Base-by-base conservation (phyloP, 1,140 invertebrate genomes). In the Danaus plexippus region DNA sequence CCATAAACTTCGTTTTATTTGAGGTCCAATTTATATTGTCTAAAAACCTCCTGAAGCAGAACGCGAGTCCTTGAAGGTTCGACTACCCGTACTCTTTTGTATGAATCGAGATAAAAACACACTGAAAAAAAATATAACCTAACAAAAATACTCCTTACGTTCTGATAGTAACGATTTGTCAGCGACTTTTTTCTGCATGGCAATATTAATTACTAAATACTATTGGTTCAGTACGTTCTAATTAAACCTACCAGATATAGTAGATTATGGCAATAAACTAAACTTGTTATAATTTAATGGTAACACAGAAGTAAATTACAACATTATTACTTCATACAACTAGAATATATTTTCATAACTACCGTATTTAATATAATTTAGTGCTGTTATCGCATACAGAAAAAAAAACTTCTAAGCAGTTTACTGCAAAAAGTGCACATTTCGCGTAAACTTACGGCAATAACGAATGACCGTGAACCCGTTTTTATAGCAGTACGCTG, bases 401-500 rank as follows among this genome's bases (percentile, higher is more conserved):
- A 32, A 32, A 32, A 59, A 54, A 49, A 70, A 67, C 69, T 77
- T 80, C 74, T 72, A 60, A 69, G 72, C 74, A 80, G 70, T 66
- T 68, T 59, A 63, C 52, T 80, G 80, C 77, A 81, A 84, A 80
- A 80, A 81, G 60, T 84, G 80, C 79, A 82, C 74, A 75, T 67
- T 74, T 79, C 71, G 69, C 60, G 67, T 73, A 66, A 77, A 65
- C 49, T 47, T 56, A 50, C 52, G 63, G 65, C 67, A 68, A 57
- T 75, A 58, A 72, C 67, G 51, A 32, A 59, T 59, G 79, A 68
- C 69, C 76, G 47, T 80, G 76, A 82, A 80, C 79, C 63, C 63
- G 65, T 51, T 71, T 78, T 80, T 74, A 74, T 71, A 69, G 61
- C 67, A 52, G 47, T 44, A 22, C 40, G 41, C 44, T 32, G 22